Conservation (phyloP, 2,888 invertebrate species). For the Scaptodrosophila latifasciaeformis region DNA sequence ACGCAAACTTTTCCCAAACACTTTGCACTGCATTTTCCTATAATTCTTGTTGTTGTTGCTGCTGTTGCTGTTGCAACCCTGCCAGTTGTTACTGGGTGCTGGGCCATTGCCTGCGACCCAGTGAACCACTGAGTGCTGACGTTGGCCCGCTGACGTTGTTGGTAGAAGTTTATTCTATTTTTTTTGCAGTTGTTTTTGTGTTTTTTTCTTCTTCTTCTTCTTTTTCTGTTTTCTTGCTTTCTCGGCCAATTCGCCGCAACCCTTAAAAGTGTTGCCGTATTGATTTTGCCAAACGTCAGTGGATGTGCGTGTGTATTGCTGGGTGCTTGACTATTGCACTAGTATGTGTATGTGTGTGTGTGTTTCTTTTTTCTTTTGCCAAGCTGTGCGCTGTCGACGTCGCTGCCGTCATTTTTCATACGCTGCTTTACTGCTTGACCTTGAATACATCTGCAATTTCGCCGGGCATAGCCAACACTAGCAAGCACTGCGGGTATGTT, state of each 20-base stretch:
- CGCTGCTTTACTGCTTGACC: slow-evolving; percentile 59
- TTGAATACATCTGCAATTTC: slow-evolving; percentile 60
- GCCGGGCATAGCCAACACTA: slow-evolving; percentile 1
- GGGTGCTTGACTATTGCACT: not conserved
- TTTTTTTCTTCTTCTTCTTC: slow-evolving; percentile 14
- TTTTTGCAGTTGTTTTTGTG: slow-evolving; percentile 4
- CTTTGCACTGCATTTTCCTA: slow-evolving; percentile 4
- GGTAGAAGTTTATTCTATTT: not conserved
- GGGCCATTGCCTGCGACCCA: slow-evolving; percentile 53
- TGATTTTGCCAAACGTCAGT: slow-evolving; percentile 39
- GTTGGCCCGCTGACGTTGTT: slow-evolving; percentile 17
- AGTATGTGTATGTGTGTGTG: not conserved
- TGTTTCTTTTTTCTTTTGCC: slow-evolving; percentile 6
- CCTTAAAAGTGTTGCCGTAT: slow-evolving; percentile 65
- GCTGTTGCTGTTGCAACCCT: slow-evolving; percentile 19
- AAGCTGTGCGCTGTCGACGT: slow-evolving; percentile 17
- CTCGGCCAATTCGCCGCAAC: slow-evolving; percentile 56
- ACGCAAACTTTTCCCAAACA: slow-evolving; percentile 20
- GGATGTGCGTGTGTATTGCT: slow-evolving; percentile 16
- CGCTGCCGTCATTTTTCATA: slow-evolving; percentile 33
- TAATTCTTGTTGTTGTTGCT: slow-evolving; percentile 24
- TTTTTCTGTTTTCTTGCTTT: slow-evolving; percentile 18
- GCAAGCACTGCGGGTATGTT: slow-evolving; percentile 34
- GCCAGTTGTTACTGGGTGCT: slow-evolving; percentile 13
- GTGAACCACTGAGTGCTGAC: slow-evolving; percentile 55